Base-by-base conservation (phyloP, 2,113 vertebrate genomes). In the Leptodactylus fuscus region DNA sequence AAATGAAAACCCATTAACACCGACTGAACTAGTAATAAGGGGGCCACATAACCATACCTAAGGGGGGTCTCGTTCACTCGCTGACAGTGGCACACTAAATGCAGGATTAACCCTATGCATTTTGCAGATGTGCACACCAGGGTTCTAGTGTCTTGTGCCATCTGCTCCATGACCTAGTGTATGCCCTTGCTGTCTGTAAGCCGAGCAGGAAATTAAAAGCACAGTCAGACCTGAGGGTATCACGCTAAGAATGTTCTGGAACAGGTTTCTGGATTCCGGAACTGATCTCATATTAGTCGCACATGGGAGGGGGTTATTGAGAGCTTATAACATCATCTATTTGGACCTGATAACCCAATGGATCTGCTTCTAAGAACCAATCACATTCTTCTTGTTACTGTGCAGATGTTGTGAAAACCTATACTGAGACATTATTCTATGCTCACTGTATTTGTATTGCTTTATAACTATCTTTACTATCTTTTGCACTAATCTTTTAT, bases 171-270 rank as follows among this genome's bases (percentile, higher is more conserved):
- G 79, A 81, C 55, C 78, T 22, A 44, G 4, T 44, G 41, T 9
- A 32, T 48, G 38, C 67, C 38, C 79, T 46, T 29, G 24, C 10
- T 11, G 8, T 36, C 4, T 34, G 38, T 36, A 51, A 53, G 41
- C 44, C 1, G 46, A 53, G 81, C 81, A 82, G 81, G 81, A 82
- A 82, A 82, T 82, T 2, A 82, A 51, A 44, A 65, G 81, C 60
- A 49, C 79, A 70, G 65, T n/a, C 8, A n/a, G 81, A 65, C 81
- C 81, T 82, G 20, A 27, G 81, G 81, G 16, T 16, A 70, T 15
- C 12, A n/a, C 2, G 6, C 18, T 36, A n/a, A 49, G 81, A 70
- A 82, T 82, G 81, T 71, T 22, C 22, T 67, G 12, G 15, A 27
- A 44, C 32, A 13, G 5, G 53, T 44, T 38, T 51, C 55, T 38